Evolutionary conservation across 2,888 invertebrate genomes (phyloP).

Genomic region (Epirrhoe tristata): DNA sequence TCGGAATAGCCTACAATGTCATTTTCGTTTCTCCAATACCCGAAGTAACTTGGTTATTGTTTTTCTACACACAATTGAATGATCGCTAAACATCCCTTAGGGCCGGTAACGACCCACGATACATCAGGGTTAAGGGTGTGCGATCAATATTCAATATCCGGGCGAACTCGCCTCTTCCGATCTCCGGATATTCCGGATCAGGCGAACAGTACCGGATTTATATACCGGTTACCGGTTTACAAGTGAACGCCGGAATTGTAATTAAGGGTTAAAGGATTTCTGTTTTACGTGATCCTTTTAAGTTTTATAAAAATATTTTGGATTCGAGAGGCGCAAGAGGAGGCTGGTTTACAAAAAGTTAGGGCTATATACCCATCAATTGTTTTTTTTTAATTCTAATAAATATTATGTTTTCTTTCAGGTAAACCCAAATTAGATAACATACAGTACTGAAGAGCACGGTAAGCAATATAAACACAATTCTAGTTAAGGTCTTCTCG

Average conservation of each 20-base stretch:
- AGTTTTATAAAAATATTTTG: neutral
- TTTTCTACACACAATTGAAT: slow-evolving; percentile 67
- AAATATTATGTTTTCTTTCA: slow-evolving; percentile 29
- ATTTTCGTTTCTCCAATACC: slow-evolving; percentile 18
- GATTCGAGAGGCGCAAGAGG: too few relatives aligned
- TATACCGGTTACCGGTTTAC: slow-evolving; percentile 46
- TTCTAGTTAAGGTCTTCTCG: neutral
- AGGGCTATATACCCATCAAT: too few relatives aligned
- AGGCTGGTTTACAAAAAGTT: too few relatives aligned
- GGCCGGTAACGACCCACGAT: slow-evolving; percentile 73
- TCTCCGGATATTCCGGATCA: slow-evolving; percentile 71
- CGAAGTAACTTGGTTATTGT: slow-evolving; percentile 39
- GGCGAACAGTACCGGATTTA: slow-evolving; percentile 68
- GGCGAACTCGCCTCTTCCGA: slow-evolving; percentile 81
- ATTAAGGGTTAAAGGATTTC: slow-evolving; percentile 35
- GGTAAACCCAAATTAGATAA: slow-evolving; percentile 32
- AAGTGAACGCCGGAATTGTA: slow-evolving; percentile 41
- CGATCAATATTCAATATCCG: slow-evolving; percentile 86
- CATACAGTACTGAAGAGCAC: neutral
- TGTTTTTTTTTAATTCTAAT: too few relatives aligned
- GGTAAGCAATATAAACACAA: neutral
- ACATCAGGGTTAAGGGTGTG: slow-evolving; percentile 82
- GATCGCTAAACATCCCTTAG: slow-evolving; percentile 71
- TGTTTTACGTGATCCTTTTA: neutral
- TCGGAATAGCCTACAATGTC: slow-evolving; percentile 1